Evolutionary conservation across 2,113 vertebrate species (phyloP), one percentile per base, ranked within the genome.

Genomic region (Gymnorhina tibicen): DNA sequence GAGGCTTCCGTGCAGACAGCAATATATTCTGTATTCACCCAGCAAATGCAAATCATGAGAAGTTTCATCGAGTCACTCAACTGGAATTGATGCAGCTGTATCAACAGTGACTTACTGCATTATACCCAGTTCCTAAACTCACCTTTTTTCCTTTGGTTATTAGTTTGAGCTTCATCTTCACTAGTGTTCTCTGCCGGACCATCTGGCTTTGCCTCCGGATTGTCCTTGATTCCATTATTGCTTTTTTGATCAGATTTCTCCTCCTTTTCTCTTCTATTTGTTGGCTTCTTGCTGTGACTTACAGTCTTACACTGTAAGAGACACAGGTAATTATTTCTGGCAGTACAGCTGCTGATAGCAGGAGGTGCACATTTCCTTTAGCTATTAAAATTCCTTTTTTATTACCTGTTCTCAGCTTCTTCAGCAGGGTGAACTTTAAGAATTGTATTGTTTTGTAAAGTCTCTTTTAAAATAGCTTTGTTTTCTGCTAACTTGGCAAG

Each of bases 171-270:
- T 55, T 99, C 98, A 67, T 98, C 98, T 44, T 98, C 98, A 4
- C 91, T 96, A 53, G 98, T 97, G 17, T 95, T 97, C 89, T 98
- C 98, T 66, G 96, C 95, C 11, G 91, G 95, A 49, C 97, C 94
- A 97, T 98, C 91, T 60, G 95, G 66, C 89, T 98, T 98, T 53
- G 98, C 95, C 95, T 99, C 98, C 3, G 85, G 97, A 97, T 98
- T 99, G 96, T 99, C 99, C 95, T 99, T 99, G 97, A 98, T 99
- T 92, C 99, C 99, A 33, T 97, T 98, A 72, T 97, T 97, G 58
- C 97, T 98, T 97, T 96, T 98, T 96, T 97, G 98, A 97, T 99
- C 99, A 39, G 97, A 94, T 95, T 98, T 96, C 74, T 97, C 98
- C 82, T 98, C 98, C 96, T 98, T 98, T 69, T 99, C 99, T 90